phyloP scores from a whole-genome alignment of 2,113 vertebrate species.

The Cyphomyrus plagiostoma region DNA sequence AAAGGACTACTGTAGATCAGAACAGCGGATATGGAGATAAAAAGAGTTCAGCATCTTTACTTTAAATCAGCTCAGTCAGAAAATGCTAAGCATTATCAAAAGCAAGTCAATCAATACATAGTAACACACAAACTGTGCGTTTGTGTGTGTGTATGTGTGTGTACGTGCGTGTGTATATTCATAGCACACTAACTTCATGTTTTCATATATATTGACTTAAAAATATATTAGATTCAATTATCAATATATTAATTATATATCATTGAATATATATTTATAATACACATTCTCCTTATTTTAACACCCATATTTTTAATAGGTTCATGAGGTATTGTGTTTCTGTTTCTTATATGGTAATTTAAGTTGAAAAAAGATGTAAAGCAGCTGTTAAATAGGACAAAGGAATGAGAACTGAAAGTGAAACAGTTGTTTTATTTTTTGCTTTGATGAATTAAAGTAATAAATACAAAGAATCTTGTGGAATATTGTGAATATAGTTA shows the following conservation, averaged over 20 bases:
- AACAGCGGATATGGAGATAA: neutral
- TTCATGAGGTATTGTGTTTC: neutral
- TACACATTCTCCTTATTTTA: neutral
- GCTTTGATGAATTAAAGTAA: neutral
- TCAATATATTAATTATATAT: neutral
- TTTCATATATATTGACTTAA: neutral
- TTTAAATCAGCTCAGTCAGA: neutral
- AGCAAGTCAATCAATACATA: neutral
- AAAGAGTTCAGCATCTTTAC: neutral
- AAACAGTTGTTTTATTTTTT: conserved; percentile 7
- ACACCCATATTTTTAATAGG: neutral
- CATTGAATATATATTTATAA: neutral
- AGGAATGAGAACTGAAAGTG: neutral
- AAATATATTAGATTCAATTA: neutral
- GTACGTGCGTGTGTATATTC: neutral
- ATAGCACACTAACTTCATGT: neutral
- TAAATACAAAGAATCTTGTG: neutral
- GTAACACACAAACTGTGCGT: neutral
- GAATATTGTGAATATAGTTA: neutral
- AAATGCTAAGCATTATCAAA: conserved; percentile 7
- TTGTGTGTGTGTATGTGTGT: neutral
- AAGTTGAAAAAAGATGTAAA: neutral
- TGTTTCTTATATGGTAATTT: neutral
- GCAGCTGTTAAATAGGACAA: neutral
- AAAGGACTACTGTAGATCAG: neutral